Base-by-base conservation (phyloP, 1,140 invertebrate genomes). In the Belonocnema kinseyi region DNA sequence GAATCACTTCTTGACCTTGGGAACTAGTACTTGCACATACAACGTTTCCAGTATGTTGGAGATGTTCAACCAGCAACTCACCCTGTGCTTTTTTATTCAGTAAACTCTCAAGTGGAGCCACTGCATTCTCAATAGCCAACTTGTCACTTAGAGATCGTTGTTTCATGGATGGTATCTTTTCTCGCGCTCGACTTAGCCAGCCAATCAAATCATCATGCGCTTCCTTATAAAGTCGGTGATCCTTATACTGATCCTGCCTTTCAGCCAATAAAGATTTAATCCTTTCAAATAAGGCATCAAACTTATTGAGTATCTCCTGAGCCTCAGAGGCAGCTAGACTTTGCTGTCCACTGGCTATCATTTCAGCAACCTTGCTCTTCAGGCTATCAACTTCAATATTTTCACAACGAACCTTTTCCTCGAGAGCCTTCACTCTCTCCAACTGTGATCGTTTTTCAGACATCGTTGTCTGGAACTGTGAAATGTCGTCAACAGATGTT, bases 1-100 rank as follows among this genome's bases (percentile, higher is more conserved):
- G 93, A 82, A 98, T 97, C 53, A 95, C 92, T 79, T 94, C 94
- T 88, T 97, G 95, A 17, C 97, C 97, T 78, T 94, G 93, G 14
- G 92, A 90, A 70, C 95, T 97, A 1, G 96, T 97, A 80, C 95
- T 95, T 7, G 96, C 95, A 76, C 96, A 92, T n/a, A 96, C 95
- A 40, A 97, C 96, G 89, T 97, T 94, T 13, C 96, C 96, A 46
- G 95, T 95, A 83, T 97, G 96, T 80, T 97, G 94, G 19, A 98
- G 91, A 86, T 97, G 95, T 86, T 98, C 97, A 14, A 98, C 93
- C 53, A 98, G 91, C 0, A 98, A 88, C 88, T 97, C 96, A 16
- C 97, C 97, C 92, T 98, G 97, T 46, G 97, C 96, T 91, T 97
- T 96, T 85, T 98, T 97, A 81, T 97, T 97, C 10, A 98, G 90